phyloP scores from a whole-genome alignment of 2,888 invertebrate species.

The Lasioglossum morio region DNA sequence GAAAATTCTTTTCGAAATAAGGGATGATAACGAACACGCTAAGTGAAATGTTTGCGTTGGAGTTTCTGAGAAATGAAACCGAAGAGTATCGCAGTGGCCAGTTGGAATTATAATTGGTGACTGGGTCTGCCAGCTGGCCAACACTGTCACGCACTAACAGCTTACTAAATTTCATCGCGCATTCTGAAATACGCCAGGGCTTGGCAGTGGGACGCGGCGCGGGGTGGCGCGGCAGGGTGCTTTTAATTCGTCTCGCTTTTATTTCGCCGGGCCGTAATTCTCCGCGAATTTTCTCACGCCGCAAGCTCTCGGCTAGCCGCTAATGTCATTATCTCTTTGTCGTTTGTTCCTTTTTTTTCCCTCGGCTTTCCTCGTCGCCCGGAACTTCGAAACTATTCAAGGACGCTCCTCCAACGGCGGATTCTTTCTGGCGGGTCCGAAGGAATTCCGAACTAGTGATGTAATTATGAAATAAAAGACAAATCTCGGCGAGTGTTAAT shows the following conservation, averaged over 20 bases:
- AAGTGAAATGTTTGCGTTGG: background rate
- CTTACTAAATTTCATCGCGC: constrained; percentile 76
- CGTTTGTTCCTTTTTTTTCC: constrained; percentile 26
- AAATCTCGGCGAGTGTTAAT: constrained; percentile 53
- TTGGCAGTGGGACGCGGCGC: background rate
- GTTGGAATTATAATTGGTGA: constrained; percentile 71
- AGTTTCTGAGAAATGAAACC: constrained; percentile 40
- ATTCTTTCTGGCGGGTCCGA: constrained; percentile 28
- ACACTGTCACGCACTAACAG: constrained; percentile 76
- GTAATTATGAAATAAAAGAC: constrained; percentile 53
- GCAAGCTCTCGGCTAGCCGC: constrained; percentile 29
- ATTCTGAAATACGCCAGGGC: background rate
- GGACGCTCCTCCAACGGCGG: constrained; percentile 3
- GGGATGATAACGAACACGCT: background rate
- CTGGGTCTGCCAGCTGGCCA: constrained; percentile 72
- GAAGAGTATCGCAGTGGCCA: constrained; percentile 35
- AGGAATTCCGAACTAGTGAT: constrained; percentile 23
- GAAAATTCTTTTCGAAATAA: background rate
- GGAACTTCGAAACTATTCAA: constrained; percentile 35
- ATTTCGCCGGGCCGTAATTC: constrained; percentile 59
- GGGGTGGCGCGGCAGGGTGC: background rate
- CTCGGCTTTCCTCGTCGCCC: constrained; percentile 9
- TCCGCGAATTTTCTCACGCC: constrained; percentile 55
- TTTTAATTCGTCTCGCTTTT: constrained; percentile 70
- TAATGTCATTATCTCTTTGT: constrained; percentile 53